Evolutionary conservation across 2,888 invertebrate species (phyloP).

Genomic region (Caenorhabditis virilis): DNA sequence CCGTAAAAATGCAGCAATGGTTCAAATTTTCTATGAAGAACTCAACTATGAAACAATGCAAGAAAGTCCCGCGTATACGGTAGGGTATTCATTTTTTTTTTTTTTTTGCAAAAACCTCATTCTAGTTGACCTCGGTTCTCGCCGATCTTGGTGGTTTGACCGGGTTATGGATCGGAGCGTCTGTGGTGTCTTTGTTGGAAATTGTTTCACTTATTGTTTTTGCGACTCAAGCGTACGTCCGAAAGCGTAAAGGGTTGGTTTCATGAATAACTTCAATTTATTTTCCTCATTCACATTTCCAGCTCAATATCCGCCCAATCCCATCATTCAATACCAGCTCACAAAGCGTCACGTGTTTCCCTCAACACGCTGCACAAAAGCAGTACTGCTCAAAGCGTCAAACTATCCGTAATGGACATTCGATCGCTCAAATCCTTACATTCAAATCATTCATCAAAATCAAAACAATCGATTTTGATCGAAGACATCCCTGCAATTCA

Average conservation of each 20-base stretch:
- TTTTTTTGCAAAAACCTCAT: too few relatives aligned
- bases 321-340: slow-evolving; percentile 26
- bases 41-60: slow-evolving; percentile 67
- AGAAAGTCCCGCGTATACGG: slow-evolving; percentile 65
- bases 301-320: slow-evolving; percentile 38
- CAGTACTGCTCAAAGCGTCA: slow-evolving; percentile 33
- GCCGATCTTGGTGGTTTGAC: slow-evolving; percentile 68
- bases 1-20: slow-evolving; percentile 67
- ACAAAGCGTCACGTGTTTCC: slow-evolving; percentile 39
- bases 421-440: slow-evolving; percentile 43
- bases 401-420: slow-evolving; percentile 44
- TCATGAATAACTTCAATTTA: background rate
- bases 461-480: slow-evolving; percentile 49
- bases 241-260: slow-evolving; percentile 43
- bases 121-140: slow-evolving; percentile 55
- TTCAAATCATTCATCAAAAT: slow-evolving; percentile 42
- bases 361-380: slow-evolving; percentile 34
- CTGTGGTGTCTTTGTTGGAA: slow-evolving; percentile 64
- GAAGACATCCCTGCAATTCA: slow-evolving; percentile 41
- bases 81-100: too few relatives aligned
- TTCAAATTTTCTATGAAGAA: slow-evolving; percentile 69
- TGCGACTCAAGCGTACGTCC: slow-evolving; percentile 48
- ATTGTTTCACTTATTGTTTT: slow-evolving; percentile 58
- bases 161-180: slow-evolving; percentile 67
- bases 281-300: slow-evolving; percentile 4